These are phyloP conservation scores for Erannis defoliaria DNA, from an alignment of 2,888 invertebrate genomes.

Conservation along the genomic window DNA sequence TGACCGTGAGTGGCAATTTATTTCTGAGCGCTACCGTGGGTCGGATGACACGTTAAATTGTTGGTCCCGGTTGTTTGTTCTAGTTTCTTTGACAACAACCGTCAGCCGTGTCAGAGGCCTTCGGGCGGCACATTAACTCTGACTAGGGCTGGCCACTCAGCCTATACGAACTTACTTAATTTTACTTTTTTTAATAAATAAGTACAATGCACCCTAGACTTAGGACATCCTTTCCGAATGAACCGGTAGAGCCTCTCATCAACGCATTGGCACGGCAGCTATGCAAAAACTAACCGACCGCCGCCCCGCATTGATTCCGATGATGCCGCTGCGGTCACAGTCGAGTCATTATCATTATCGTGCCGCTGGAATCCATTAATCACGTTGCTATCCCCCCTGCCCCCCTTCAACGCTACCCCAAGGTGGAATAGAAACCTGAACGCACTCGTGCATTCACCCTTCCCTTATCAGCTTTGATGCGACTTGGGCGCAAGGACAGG, in stretches of 20 bases:
- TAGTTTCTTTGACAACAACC: too few relatives aligned
- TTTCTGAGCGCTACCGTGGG: too few relatives aligned
- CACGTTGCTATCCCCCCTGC: constrained; percentile 74
- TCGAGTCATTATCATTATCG: constrained; percentile 84
- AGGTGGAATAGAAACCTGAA: constrained; percentile 71
- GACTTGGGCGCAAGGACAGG: constrained; percentile 71
- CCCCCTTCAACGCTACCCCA: constrained; percentile 57
- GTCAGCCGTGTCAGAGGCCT: too few relatives aligned
- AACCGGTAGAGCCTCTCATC: constrained; percentile 45
- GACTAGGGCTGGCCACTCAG: too few relatives aligned
- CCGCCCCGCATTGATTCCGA: constrained; percentile 73
- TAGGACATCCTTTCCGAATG: not conserved
- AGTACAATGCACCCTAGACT: too few relatives aligned
- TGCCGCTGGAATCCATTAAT: constrained; percentile 81
- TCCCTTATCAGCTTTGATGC: constrained; percentile 81
- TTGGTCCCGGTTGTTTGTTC: too few relatives aligned
- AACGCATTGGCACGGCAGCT: constrained; percentile 56
- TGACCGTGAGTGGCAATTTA: too few relatives aligned
- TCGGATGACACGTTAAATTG: too few relatives aligned
- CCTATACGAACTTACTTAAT: too few relatives aligned
- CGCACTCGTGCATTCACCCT: constrained; percentile 84
- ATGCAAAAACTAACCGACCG: constrained; percentile 69
- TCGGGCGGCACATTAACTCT: too few relatives aligned
- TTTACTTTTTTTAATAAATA: not conserved
- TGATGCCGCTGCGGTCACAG: constrained; percentile 75